These are phyloP conservation scores for Cirrhinus mrigala DNA, from an alignment of 2,797 vertebrate species.

Conservation along the genomic window DNA sequence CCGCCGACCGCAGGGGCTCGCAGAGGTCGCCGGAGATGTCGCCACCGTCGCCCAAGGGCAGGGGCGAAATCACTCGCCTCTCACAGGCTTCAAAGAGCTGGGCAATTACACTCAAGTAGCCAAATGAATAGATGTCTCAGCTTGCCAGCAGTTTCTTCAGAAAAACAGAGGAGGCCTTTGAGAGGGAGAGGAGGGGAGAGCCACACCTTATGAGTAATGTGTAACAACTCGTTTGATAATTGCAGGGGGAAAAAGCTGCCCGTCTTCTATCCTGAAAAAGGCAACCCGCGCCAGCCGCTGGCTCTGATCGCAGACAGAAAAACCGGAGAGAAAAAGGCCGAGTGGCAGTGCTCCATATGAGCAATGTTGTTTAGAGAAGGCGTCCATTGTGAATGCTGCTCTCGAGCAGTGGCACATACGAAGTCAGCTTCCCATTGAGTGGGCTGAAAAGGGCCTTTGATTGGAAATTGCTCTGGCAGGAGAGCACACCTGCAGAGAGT, in stretches of 20 bases:
- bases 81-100: slow-evolving; percentile 76
- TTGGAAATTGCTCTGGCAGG: slow-evolving; percentile 86
- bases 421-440: slow-evolving; percentile 86
- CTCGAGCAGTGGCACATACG: slow-evolving; percentile 75
- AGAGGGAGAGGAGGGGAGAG: slow-evolving; percentile 61
- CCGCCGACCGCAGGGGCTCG: slow-evolving; percentile 63
- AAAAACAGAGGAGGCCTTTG: slow-evolving; percentile 72
- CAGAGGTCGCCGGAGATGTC: slow-evolving; percentile 68
- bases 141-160: slow-evolving; percentile 71
- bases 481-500: slow-evolving; percentile 88
- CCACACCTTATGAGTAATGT: slow-evolving; percentile 72
- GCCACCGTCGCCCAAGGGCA: slow-evolving; percentile 71
- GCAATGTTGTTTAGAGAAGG: slow-evolving; percentile 81
- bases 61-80: slow-evolving; percentile 74
- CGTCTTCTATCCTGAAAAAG: slow-evolving; percentile 55
- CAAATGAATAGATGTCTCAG: slow-evolving; percentile 71
- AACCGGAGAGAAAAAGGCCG: slow-evolving; percentile 67
- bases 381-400: slow-evolving; percentile 82
- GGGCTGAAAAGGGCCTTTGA: slow-evolving; percentile 86
- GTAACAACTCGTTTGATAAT: slow-evolving; percentile 66
- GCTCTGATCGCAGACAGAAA: slow-evolving; percentile 60
- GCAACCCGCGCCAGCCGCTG: slow-evolving; percentile 59
- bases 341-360: slow-evolving; percentile 83
- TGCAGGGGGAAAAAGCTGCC: slow-evolving; percentile 59
- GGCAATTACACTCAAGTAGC: slow-evolving; percentile 76